phyloP scores from a whole-genome alignment of 2,888 invertebrate genomes.

The Phortica okadai region DNA sequence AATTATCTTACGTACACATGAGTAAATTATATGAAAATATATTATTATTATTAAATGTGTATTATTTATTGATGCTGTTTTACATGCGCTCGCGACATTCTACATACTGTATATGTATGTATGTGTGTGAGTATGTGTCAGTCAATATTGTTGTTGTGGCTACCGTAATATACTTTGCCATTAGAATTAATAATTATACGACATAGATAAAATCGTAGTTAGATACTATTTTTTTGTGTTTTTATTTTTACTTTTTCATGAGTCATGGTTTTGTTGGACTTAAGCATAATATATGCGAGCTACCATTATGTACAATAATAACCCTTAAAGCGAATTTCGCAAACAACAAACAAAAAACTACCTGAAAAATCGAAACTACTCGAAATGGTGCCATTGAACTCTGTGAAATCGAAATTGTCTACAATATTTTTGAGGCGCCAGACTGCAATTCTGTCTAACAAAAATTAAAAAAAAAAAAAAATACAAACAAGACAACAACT shows the following conservation, averaged over 20 bases:
- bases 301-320: too few species aligned
- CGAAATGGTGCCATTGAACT: too few species aligned
- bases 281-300: too few species aligned
- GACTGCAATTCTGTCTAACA: too few species aligned
- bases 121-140: neutral
- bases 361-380: too few species aligned
- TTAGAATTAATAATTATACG: slow-evolving; percentile 50
- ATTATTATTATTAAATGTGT: neutral
- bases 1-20: slow-evolving; percentile 8
- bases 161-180: slow-evolving; percentile 17
- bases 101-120: neutral
- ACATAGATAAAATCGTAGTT: slow-evolving; percentile 53
- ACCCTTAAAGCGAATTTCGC: too few species aligned
- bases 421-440: too few species aligned
- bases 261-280: too few species aligned
- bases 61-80: slow-evolving; percentile 15
- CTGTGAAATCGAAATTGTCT: too few species aligned
- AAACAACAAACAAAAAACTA: too few species aligned
- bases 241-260: neutral
- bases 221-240: slow-evolving; percentile 27
- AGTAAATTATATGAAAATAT: slow-evolving; percentile 11
- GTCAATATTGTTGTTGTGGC: neutral
- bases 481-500: too few species aligned
- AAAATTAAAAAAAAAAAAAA: too few species aligned
- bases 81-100: slow-evolving; percentile 21